These are phyloP conservation scores for Podilymbus podiceps DNA, from an alignment of 2,113 vertebrate species.

Conservation along the genomic window DNA sequence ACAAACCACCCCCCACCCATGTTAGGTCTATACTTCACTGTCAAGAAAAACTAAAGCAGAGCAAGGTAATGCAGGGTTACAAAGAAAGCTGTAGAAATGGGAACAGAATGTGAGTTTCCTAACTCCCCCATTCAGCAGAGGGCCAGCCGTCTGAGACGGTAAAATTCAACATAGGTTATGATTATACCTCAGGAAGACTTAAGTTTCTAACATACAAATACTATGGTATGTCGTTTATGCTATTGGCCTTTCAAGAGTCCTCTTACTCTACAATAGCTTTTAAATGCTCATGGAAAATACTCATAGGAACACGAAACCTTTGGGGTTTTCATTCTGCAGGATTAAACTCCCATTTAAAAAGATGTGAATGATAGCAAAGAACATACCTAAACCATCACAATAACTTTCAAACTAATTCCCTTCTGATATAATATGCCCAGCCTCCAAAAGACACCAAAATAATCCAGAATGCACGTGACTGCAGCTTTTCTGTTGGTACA, in stretches of 20 bases:
- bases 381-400: neutral
- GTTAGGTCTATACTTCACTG: neutral
- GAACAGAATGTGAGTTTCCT: neutral
- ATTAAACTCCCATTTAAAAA: neutral
- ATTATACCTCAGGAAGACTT: neutral
- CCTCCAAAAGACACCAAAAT: neutral
- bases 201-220: neutral
- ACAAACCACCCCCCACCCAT: neutral
- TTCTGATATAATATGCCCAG: neutral
- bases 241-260: neutral
- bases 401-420: neutral
- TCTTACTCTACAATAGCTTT: neutral
- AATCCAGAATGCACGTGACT: neutral
- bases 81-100: neutral
- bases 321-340: neutral
- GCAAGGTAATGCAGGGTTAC: neutral
- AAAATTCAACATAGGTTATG: neutral
- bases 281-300: neutral
- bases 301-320: neutral
- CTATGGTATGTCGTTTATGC: rapidly evolving
- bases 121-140: neutral
- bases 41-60: neutral
- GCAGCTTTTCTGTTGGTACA: neutral
- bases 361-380: neutral
- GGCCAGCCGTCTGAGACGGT: neutral